Evolutionary conservation across 2,888 invertebrate genomes (phyloP).

Genomic region (Hipparchia sbordonii): DNA sequence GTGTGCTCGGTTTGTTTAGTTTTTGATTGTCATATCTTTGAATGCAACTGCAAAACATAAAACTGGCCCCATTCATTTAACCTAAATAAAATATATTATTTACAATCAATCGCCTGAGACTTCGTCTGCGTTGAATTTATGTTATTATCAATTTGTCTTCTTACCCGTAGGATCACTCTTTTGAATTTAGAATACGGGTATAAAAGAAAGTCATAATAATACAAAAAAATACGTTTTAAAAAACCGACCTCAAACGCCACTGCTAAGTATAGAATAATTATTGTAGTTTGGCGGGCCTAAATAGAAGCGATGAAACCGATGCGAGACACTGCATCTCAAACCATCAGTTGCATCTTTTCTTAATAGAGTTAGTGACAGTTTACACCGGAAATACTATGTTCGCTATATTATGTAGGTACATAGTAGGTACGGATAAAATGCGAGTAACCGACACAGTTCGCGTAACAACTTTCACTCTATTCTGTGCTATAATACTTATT

Average conservation of each 20-base stretch:
- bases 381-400: not conserved
- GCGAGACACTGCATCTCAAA: not conserved
- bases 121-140: no score
- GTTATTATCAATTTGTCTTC: no score
- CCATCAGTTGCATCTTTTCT: no score
- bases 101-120: no score
- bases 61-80: not conserved
- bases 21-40: conserved; percentile 13
- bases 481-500: not conserved
- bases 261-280: no score
- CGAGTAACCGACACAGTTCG: not conserved
- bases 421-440: not conserved
- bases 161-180: no score
- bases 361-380: not conserved
- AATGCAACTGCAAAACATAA: conserved; percentile 12
- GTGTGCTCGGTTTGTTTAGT: conserved; percentile 14
- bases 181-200: no score
- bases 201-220: no score
- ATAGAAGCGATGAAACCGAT: no score
- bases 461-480: conserved; percentile 5
- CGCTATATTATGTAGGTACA: not conserved
- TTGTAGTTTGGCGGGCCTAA: no score
- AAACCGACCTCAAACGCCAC: no score
- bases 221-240: no score
- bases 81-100: not conserved